Base-by-base conservation (phyloP, 53 echinoderm and acorn worm species). In the Mesocentrotus franciscanus region DNA sequence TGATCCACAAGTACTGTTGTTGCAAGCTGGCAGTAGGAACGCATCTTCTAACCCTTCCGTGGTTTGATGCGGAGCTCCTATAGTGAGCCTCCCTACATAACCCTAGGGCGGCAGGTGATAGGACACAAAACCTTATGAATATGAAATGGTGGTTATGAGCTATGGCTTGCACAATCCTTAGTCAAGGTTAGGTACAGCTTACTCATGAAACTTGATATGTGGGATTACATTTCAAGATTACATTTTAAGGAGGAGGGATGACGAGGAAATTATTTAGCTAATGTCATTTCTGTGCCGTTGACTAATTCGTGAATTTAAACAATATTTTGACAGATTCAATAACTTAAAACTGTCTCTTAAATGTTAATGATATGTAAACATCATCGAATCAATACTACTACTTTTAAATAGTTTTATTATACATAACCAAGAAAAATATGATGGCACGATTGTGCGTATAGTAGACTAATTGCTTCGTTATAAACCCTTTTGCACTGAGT, bases 91-190 rank as follows among this genome's bases (percentile, higher is more conserved):
- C 87, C 20, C n/a, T 17, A 27, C 29, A 58, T 58, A 58, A 9
- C 87, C 87, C 57, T n/a, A 57, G 87, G 87, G 87, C n/a, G 87
- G 58, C 87, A 87, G 87, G 87, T 87, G 87, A 57, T 87, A 87
- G 26, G 49, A 26, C 12, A 29, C n/a, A 58, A 87, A 87, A n/a
- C 56, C 57, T 59, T 57, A 87, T 87, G 57, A 87, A 87, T 87
- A 87, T 87, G 87, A 87, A 87, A 87, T 87, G 58, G 87, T 87
- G 87, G 87, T 58, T 87, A n/a, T 12, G 58, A 87, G 87, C 87
- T n/a, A 87, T 59, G 29, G 27, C 58, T n/a, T 87, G 49, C 12
- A 87, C 17, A 10, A 22, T 4, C 9, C 3, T n/a, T 87, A n/a
- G 58, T 57, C 87, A 87, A 87, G 87, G 87, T 29, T 58, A 18